Evolutionary conservation across 1,140 invertebrate species (phyloP).

Genomic region (Brachionus koreanus): DNA sequence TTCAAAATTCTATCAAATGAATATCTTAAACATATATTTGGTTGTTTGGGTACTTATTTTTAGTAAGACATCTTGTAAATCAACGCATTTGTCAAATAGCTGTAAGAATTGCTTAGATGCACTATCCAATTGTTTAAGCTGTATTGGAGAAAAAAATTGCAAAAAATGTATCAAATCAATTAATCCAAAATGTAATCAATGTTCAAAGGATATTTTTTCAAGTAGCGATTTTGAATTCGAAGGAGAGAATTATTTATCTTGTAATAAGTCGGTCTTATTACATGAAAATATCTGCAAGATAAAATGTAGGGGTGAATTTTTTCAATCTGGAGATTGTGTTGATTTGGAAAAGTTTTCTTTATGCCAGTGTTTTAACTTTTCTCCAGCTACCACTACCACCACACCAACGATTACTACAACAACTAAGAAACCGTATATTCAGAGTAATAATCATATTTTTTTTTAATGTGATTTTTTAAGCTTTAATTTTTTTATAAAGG

Average conservation of each 20-base stretch:
- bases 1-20: no score
- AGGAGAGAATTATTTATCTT: neutral
- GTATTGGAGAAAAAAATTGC: constrained; percentile 6
- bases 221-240: neutral
- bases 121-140: neutral
- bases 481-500: neutral
- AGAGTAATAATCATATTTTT: neutral
- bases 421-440: neutral
- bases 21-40: neutral
- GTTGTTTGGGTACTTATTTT: neutral
- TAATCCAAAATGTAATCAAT: neutral
- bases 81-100: neutral
- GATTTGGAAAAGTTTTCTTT: neutral
- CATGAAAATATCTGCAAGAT: neutral
- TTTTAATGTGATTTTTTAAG: neutral
- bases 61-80: neutral
- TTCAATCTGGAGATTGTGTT: neutral
- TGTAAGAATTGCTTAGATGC: neutral
- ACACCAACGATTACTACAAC: neutral
- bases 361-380: neutral
- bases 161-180: constrained; percentile 15
- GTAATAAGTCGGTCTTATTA: neutral
- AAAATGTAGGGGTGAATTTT: neutral
- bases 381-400: neutral
- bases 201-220: neutral